These are phyloP conservation scores for Parazoanthus swiftii DNA, from an alignment of 92 coral and sea anemone genomes.

Conservation along the genomic window DNA sequence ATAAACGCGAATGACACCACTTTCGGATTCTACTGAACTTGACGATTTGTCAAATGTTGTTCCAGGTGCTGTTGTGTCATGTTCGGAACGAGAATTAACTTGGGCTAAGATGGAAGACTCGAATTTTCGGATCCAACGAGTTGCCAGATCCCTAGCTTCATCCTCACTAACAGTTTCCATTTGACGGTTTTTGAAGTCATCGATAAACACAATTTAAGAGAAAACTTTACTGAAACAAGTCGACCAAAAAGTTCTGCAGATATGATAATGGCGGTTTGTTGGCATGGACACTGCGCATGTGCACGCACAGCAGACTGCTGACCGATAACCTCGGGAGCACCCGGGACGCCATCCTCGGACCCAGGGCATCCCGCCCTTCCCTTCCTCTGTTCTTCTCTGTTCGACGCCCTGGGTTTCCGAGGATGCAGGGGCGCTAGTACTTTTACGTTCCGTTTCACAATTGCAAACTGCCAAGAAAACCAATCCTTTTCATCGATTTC, in stretches of 20 bases:
- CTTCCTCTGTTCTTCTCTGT: too few relatives aligned
- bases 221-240: background rate
- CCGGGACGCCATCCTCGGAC: too few relatives aligned
- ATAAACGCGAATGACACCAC: constrained; percentile 38
- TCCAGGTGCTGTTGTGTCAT: constrained; percentile 38
- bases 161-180: constrained; percentile 79
- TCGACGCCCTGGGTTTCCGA: too few relatives aligned
- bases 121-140: constrained; percentile 71
- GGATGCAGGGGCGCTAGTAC: too few relatives aligned
- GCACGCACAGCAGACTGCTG: constrained; percentile 14
- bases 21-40: constrained; percentile 41
- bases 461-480: too few relatives aligned
- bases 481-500: too few relatives aligned
- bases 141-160: constrained; percentile 72
- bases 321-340: background rate
- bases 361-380: too few relatives aligned
- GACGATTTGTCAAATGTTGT: constrained; percentile 42
- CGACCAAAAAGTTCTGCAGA: background rate
- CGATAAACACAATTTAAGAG: constrained; percentile 28
- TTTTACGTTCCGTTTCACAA: too few relatives aligned
- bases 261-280: constrained; percentile 5
- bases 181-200: constrained; percentile 48
- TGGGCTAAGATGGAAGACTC: constrained; percentile 59
- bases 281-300: constrained; percentile 47
- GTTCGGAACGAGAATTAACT: constrained; percentile 46